These are phyloP conservation scores for Astur gentilis DNA, from an alignment of 2,113 vertebrate species.

Conservation along the genomic window DNA sequence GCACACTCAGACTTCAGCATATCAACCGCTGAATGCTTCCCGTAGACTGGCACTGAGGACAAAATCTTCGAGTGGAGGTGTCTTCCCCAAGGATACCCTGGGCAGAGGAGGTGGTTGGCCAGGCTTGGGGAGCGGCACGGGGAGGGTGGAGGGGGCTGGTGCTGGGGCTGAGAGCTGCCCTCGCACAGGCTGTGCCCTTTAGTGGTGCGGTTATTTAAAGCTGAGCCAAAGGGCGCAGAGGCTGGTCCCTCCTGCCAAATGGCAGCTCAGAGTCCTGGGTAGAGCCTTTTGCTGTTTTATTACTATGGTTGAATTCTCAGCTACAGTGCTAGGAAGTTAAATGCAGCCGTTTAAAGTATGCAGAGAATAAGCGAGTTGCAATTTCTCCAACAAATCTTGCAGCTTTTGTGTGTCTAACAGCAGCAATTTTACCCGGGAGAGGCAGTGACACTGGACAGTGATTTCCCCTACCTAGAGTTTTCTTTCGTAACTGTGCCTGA, in stretches of 20 bases:
- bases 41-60: too few species aligned
- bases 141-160: too few species aligned
- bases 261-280: neutral
- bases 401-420: neutral
- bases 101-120: neutral
- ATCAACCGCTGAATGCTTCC: neutral
- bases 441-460: neutral
- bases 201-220: neutral
- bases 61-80: neutral
- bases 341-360: neutral
- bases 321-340: neutral
- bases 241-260: neutral
- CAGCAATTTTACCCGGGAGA: neutral
- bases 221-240: neutral
- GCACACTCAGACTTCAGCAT: neutral
- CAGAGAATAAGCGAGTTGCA: neutral
- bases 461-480: neutral
- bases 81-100: neutral
- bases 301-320: neutral
- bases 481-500: fast-evolving
- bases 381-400: neutral
- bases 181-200: neutral
- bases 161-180: neutral
- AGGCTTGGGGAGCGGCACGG: fast-evolving
- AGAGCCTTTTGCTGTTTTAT: neutral